Percentiles rank a stretch among this genome's conserved stretches.
Evolutionary conservation across 2,888 invertebrate species (phyloP).

Genomic region (Latrodectus hesperus): DNA sequence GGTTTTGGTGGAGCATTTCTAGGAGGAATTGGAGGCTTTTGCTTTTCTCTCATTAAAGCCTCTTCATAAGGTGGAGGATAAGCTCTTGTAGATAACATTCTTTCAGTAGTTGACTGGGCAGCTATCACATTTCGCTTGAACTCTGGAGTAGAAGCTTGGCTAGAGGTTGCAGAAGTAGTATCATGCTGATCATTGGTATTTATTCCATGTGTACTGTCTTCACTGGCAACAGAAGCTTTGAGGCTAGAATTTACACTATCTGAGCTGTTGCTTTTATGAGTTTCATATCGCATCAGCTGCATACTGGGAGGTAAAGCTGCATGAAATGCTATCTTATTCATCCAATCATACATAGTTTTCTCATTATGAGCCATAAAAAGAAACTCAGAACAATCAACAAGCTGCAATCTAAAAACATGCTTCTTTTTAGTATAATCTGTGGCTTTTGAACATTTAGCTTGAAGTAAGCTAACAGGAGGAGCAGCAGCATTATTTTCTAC

Average conservation of each 20-base stretch:
- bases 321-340: constrained; percentile 93
- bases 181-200: constrained; percentile 47
- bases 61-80: constrained; percentile 67
- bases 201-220: constrained; percentile 35
- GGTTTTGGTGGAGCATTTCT: constrained; percentile 55
- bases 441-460: constrained; percentile 89
- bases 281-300: constrained; percentile 88
- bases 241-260: constrained; percentile 57
- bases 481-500: constrained; percentile 89
- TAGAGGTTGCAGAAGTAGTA: constrained; percentile 64
- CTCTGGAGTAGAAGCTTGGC: constrained; percentile 66
- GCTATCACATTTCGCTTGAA: constrained; percentile 21
- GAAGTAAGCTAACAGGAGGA: constrained; percentile 84
- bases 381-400: constrained; percentile 94
- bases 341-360: constrained; percentile 90
- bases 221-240: constrained; percentile 46
- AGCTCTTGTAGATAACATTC: constrained; percentile 28
- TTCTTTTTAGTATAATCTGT: constrained; percentile 96
- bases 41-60: constrained; percentile 55
- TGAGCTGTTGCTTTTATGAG: constrained; percentile 64
- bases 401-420: constrained; percentile 89
- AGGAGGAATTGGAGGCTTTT: constrained; percentile 67
- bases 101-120: constrained; percentile 8
- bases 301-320: constrained; percentile 91
- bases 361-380: constrained; percentile 86